These are phyloP conservation scores for Hypanus sabinus DNA, from an alignment of 2,113 vertebrate species.

Conservation along the genomic window DNA sequence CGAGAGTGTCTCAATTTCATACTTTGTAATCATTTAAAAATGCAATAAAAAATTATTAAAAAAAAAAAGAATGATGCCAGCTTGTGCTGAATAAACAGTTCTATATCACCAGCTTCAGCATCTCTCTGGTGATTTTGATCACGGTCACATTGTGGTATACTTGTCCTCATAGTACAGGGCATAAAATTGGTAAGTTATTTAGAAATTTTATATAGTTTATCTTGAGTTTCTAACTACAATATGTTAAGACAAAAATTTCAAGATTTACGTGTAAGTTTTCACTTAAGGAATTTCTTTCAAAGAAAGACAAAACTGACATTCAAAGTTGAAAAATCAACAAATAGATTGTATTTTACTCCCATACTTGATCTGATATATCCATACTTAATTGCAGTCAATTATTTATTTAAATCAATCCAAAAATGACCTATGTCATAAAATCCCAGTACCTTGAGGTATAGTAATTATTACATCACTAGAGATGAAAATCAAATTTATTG, in stretches of 20 bases:
- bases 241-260: neutral
- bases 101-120: too few relatives aligned
- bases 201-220: neutral
- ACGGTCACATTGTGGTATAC: too few relatives aligned
- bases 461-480: neutral
- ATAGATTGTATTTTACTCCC: neutral
- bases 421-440: neutral
- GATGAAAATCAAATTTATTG: neutral
- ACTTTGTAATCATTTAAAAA: too few relatives aligned
- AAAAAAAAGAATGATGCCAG: too few relatives aligned
- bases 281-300: neutral
- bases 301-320: neutral
- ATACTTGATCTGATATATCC: neutral
- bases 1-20: too few relatives aligned
- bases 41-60: too few relatives aligned
- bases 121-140: too few relatives aligned
- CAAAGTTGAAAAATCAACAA: neutral
- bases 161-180: too few relatives aligned
- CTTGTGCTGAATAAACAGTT: too few relatives aligned
- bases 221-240: neutral
- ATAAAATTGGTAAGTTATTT: too few relatives aligned
- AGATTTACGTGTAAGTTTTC: neutral
- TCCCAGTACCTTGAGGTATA: neutral
- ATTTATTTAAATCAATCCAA: neutral
- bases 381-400: neutral